Evolutionary conservation across 2,797 vertebrate species (phyloP).

Genomic region (Nyctibius grandis): DNA sequence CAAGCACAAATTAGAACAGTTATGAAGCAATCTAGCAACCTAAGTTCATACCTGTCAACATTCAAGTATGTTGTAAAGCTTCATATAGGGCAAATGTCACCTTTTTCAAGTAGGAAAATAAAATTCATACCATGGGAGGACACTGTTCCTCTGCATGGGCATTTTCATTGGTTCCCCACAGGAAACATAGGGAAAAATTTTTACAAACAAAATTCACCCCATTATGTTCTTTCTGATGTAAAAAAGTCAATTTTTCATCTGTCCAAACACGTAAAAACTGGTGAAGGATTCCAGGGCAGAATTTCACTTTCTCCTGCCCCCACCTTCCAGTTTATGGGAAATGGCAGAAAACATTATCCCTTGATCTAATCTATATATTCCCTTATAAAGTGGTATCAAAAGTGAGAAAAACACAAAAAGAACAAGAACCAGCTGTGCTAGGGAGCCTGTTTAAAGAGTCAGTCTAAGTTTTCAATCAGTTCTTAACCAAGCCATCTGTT

Average conservation of each 20-base stretch:
- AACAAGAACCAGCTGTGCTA: slow-evolving; percentile 47
- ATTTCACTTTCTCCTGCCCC: slow-evolving; percentile 1
- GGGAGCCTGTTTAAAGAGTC: background rate
- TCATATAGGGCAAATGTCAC: background rate
- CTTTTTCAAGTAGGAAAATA: background rate
- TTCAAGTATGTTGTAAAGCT: background rate
- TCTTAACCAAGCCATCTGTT: slow-evolving; percentile 23
- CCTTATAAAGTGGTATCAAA: slow-evolving; percentile 24
- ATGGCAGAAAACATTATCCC: slow-evolving; percentile 35
- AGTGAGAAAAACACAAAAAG: slow-evolving; percentile 45
- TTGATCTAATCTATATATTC: slow-evolving; percentile 46
- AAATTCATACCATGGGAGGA: background rate
- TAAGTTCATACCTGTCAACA: background rate
- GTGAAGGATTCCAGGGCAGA: background rate
- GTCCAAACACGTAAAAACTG: background rate
- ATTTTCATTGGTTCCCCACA: background rate
- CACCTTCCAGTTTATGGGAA: background rate
- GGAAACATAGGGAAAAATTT: background rate
- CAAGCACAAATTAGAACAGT: background rate
- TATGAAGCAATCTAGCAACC: background rate
- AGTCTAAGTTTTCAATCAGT: slow-evolving; percentile 4
- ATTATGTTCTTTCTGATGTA: background rate
- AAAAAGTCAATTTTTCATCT: background rate
- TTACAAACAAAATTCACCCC: background rate
- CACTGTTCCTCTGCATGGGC: background rate